Base-by-base conservation (phyloP, 2,113 vertebrate genomes). In the Chrysochloris asiatica region DNA sequence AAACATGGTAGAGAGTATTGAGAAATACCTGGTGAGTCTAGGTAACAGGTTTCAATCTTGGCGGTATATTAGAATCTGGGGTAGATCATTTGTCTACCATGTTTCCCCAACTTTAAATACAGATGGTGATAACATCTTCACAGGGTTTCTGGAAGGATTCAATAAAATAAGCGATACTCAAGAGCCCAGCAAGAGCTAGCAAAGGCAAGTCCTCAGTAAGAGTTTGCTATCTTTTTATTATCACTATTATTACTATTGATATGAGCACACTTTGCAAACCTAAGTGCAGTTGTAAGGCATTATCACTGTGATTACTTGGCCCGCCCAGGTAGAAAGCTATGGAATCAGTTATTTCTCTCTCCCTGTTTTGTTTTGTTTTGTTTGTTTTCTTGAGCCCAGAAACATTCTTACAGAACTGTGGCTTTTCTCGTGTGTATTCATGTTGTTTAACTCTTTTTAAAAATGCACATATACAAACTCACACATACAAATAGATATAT, bases 371-470 rank as follows among this genome's bases (percentile, higher is more conserved):
- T 61, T 85, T 4, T 88, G 28, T 91, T 76, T 78, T 84, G 6
- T n/a, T n/a, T n/a, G n/a, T n/a, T n/a, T n/a, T n/a, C n/a, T n/a
- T n/a, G 86, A 93, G 47, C 72, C 30, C 52, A 89, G 33, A 86
- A 92, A 88, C 14, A 72, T 45, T 73, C 52, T 86, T 36, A 30
- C 36, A 83, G 48, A 83, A 33, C 30, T 91, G 21, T 69, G 50
- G 11, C 47, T 83, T 69, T 83, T 83, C 72, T 77, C 80, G 71
- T 50, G 4, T 75, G 52, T 63, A n/a, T 33, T 88, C 9, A 38
- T 59, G 8, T 73, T 76, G 30, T 65, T 81, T 83, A n/a, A 88
- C 36, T 89, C 41, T 86, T 93, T 59, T 86, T 63, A 86, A 80
- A 90, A 17, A 73, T 67, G 61, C 21, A 65, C 28, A 71, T 28